Evolutionary conservation across 2,113 vertebrate genomes (phyloP).

Genomic region (Crotalus helleri): DNA sequence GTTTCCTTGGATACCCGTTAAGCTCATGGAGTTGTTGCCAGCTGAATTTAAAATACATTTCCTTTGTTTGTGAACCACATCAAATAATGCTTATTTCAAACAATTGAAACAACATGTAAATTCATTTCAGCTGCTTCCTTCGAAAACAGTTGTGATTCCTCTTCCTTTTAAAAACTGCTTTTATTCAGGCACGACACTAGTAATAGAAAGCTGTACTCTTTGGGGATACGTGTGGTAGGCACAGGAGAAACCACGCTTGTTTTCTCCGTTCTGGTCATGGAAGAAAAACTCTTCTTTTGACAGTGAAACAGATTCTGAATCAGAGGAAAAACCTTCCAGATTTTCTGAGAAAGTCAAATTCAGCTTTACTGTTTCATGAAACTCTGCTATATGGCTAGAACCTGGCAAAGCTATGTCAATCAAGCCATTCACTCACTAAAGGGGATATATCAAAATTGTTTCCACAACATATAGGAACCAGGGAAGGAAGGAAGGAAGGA

Average conservation of each 20-base stretch:
- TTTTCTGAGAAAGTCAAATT: neutral
- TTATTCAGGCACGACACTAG: slow-evolving; percentile 8
- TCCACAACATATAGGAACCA: neutral
- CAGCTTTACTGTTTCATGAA: slow-evolving; percentile 3
- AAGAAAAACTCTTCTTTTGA: slow-evolving; percentile 32
- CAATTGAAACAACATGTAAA: neutral
- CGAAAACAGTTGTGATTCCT: slow-evolving; percentile 17
- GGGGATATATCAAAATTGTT: neutral
- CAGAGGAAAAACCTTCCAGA: neutral
- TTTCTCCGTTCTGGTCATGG: neutral
- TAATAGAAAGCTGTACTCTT: slow-evolving; percentile 12
- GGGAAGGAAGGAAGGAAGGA: neutral
- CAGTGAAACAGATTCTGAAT: neutral
- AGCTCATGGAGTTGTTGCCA: neutral
- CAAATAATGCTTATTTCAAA: neutral
- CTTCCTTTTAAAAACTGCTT: neutral
- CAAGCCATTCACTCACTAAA: neutral
- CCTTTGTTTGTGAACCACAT: neutral
- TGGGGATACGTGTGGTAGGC: neutral
- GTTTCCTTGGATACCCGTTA: neutral
- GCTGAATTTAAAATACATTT: neutral
- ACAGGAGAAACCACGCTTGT: slow-evolving; percentile 10
- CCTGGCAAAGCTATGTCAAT: neutral
- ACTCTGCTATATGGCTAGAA: neutral
- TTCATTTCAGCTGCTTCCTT: slow-evolving; percentile 4